Evolutionary conservation across 2,797 vertebrate genomes (phyloP).

Genomic region (Podarcis lilfordi): DNA sequence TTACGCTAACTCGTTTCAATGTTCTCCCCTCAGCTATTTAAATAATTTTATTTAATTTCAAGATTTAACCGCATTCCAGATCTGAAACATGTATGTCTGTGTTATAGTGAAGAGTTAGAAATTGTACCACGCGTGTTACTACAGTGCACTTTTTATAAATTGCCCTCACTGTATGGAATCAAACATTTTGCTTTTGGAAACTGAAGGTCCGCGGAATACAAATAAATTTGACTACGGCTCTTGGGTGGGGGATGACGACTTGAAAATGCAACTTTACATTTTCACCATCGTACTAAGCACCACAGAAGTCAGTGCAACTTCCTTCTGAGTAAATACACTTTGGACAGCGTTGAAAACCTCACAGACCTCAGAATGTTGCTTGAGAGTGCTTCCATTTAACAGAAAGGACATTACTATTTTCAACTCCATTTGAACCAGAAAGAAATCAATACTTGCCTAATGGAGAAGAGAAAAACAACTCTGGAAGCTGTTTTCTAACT

Average conservation of each 20-base stretch:
- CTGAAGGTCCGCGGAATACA: too few relatives aligned
- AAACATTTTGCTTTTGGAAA: too few relatives aligned
- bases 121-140: too few relatives aligned
- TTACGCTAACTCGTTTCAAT: too few relatives aligned
- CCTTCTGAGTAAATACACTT: not conserved
- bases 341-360: not conserved
- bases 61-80: too few relatives aligned
- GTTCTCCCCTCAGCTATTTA: too few relatives aligned
- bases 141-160: too few relatives aligned
- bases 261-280: not conserved
- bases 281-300: not conserved
- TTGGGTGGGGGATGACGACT: not conserved
- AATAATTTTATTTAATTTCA: too few relatives aligned
- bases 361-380: not conserved
- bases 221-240: too few relatives aligned
- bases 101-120: too few relatives aligned
- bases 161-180: too few relatives aligned
- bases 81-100: too few relatives aligned
- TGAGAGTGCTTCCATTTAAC: not conserved
- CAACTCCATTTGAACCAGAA: slow-evolving; percentile 20
- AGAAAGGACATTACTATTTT: slow-evolving; percentile 18
- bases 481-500: not conserved
- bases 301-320: not conserved
- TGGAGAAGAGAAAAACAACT: not conserved
- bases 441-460: slow-evolving; percentile 19